These are phyloP conservation scores for Psylliodes chrysocephalus DNA, from an alignment of 2,888 invertebrate species.

Conservation along the genomic window DNA sequence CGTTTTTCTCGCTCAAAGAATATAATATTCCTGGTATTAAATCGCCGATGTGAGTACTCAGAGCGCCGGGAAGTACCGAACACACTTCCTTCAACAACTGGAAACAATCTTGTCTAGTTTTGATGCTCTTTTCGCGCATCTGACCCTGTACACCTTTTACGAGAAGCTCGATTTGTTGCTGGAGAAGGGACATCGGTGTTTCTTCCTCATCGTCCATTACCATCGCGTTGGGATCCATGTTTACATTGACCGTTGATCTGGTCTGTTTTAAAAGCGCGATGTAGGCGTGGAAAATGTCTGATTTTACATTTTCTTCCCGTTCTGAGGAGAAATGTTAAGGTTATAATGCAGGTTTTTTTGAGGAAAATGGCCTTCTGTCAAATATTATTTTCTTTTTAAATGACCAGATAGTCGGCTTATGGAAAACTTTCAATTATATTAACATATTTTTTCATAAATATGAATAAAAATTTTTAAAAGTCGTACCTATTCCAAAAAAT, in stretches of 20 bases:
- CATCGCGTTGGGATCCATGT: conserved; percentile 76
- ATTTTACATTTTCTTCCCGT: conserved; percentile 98
- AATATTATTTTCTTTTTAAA: too few species aligned
- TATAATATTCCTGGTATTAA: conserved; percentile 91
- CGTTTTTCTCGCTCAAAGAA: conserved; percentile 90
- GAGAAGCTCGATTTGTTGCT: conserved; percentile 76
- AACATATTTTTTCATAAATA: too few species aligned
- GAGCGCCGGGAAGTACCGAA: conserved; percentile 87
- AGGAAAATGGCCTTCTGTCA: too few species aligned
- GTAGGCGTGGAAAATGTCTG: conserved; percentile 97
- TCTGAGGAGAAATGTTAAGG: conserved; percentile 69
- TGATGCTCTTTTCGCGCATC: conserved; percentile 86
- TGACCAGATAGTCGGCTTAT: too few species aligned
- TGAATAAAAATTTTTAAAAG: too few species aligned
- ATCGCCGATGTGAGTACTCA: conserved; percentile 77
- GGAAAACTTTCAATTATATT: too few species aligned
- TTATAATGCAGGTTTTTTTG: too few species aligned
- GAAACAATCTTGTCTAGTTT: conserved; percentile 92
- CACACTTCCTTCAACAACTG: conserved; percentile 90
- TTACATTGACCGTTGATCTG: conserved; percentile 73
- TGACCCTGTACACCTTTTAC: conserved; percentile 91
- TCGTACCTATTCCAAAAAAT: too few species aligned
- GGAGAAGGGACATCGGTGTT: conserved; percentile 72
- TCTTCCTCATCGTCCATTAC: conserved; percentile 68
- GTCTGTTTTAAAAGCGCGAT: conserved; percentile 93